Base-by-base conservation (phyloP, 2,113 vertebrate species). In the Thinocorus orbignyianus region DNA sequence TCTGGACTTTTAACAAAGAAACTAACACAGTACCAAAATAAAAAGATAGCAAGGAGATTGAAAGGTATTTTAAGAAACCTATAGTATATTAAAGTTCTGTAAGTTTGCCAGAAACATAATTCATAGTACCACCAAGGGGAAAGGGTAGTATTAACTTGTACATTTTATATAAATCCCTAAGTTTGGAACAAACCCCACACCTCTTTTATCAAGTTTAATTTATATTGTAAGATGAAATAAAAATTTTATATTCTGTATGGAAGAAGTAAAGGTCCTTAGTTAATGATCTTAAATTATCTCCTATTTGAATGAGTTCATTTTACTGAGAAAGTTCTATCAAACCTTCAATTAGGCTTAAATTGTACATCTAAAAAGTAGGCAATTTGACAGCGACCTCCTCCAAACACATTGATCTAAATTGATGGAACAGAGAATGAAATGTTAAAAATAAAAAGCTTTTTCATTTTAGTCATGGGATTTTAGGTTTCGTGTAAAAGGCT, bases 311-410 rank as follows among this genome's bases (percentile, higher is more conserved):
- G 97, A 97, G 94, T 97, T 98, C 97, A 98, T 98, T 98, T 98
- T 95, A 96, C 90, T 96, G 88, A 96, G 88, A 94, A 84, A 93
- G 52, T 97, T 97, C 97, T 94, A 97, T 98, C 97, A 98, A 95
- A 81, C 92, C 96, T 97, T 98, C 97, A 98, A 98, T 98, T 98
- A 98, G 97, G 83, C 93, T 94, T 78, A 97, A 98, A 98, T 91
- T 97, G 88, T 97, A 97, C 96, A 86, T 97, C 95, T 95, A 92
- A 95, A 96, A 97, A 96, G 52, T 95, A 76, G 51, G 95, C 97
- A 97, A 97, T 98, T 98, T 97, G 86, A 93, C 90, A 96, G 66
- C 92, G 95, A 97, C 96, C 97, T 97, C 95, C 95, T 95, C 94
- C 87, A 97, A 94, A 96, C 51, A 74, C 93, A 85, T 77, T 76